Base-by-base conservation (phyloP, 1,140 invertebrate genomes). In the Probaryconus sp. region DNA sequence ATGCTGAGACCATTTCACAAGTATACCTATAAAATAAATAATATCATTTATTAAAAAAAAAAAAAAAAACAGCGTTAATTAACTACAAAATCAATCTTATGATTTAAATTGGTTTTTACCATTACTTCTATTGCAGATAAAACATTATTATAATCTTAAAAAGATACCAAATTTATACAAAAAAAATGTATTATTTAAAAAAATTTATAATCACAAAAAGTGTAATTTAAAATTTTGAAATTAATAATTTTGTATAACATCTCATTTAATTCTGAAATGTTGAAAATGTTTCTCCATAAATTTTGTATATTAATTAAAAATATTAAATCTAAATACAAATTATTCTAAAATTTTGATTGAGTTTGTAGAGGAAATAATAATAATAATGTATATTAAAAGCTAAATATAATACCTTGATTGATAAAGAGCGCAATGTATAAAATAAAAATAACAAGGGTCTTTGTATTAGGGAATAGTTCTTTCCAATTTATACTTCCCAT, bases 1-100 rank as follows among this genome's bases (percentile, higher is more conserved):
- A 63, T 91, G 91, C 88, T 97, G 96, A 4, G 96, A 96, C 73
- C 94, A 94, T 38, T 94, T 97, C 10, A 98, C 94, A 72, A 98
- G 91, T 69, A 98, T 93, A 78, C 96, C 96, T 98, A 75, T 7
- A 90, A 73, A 67, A 21, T 78, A 6, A 20, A 48, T 16, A 30
- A 20, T 21, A 11, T 3, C 18, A 35, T 26, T 40, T 10, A 42
- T 30, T 26, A n/a, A 20, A 47, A 1, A 43, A 24, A 24, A 4
- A 24, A 24, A 4, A 4, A 24, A 58, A 31, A n/a, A n/a, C n/a
- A n/a, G n/a, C n/a, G n/a, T n/a, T n/a, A n/a, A n/a, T n/a, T n/a
- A n/a, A n/a, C n/a, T n/a, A n/a, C n/a, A n/a, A n/a, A n/a, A n/a
- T n/a, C n/a, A n/a, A n/a, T n/a, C n/a, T n/a, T n/a, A n/a, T n/a